Base-by-base conservation (phyloP, 2,797 vertebrate genomes). In the Benthosema pterotum region DNA sequence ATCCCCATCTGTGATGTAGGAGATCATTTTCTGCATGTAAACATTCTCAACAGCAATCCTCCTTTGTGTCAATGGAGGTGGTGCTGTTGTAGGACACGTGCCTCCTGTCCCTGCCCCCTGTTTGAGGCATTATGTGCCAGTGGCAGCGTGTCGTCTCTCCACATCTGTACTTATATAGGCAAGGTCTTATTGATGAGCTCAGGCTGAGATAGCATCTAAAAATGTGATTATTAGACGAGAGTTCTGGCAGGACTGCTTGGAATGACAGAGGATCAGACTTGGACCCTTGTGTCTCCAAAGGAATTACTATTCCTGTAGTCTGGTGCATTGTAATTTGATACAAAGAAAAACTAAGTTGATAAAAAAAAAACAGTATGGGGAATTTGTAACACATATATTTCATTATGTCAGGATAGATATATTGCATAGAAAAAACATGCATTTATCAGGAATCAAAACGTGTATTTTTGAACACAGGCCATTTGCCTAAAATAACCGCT, bases 251-350 rank as follows among this genome's bases (percentile, higher is more conserved):
- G n/a, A 18, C 46, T 13, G 19, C 14, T 13, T 17, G 4, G 28
- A 15, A 16, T 56, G 53, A 56, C 51, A 52, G 22, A 1, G 17
- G 49, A 32, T 57, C 32, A 42, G 18, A 38, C 32, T 38, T 38
- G 19, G 56, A 19, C 15, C 17, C n/a, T 65, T 28, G 14, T 56
- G 17, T 54, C 12, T 53, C 52, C 51, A 69, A 59, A 8, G 25
- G n/a, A 52, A 14, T 16, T 13, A 6, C 11, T 11, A 9, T 38
- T 38, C 7, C 7, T 9, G 32, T 38, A 38, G 32, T 38, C 32
- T 38, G 32, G 11, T 38, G 32, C 32, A 38, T 38, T 38, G 7
- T 38, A 38, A 38, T 38, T 38, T 32, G 11, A 13, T 53, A 2
- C 5, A 54, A 14, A 32, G 32, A 54, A 54, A 32, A 25, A 8